Evolutionary conservation across 2,797 vertebrate genomes (phyloP).

Genomic region (Glossophaga mutica): DNA sequence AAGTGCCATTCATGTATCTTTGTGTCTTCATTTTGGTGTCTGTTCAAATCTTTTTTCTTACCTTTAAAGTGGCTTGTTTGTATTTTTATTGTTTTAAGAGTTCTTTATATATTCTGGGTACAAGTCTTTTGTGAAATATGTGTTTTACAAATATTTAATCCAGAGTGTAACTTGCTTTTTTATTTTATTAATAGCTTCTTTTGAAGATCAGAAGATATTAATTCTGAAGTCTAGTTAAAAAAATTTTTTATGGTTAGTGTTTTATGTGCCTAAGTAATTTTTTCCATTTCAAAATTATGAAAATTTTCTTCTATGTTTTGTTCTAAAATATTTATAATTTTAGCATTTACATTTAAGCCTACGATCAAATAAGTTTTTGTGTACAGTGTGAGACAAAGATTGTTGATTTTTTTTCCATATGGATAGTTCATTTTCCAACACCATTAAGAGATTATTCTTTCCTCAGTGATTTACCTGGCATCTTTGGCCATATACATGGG

Average conservation of each 20-base stretch:
- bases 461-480: background rate
- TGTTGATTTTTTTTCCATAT: background rate
- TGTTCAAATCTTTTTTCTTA: slow-evolving; percentile 4
- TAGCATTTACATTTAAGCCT: slow-evolving; percentile 14
- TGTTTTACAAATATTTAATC: slow-evolving; percentile 32
- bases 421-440: background rate
- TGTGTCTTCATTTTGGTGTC: background rate
- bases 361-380: background rate
- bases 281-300: background rate
- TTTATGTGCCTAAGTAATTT: background rate
- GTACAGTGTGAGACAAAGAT: background rate
- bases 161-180: slow-evolving; percentile 17
- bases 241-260: background rate
- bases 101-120: background rate
- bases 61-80: background rate
- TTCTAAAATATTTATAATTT: slow-evolving; percentile 6
- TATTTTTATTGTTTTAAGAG: background rate
- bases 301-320: background rate
- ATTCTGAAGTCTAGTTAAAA: slow-evolving; percentile 11
- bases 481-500: background rate
- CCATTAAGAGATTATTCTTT: background rate
- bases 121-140: background rate
- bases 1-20: background rate
- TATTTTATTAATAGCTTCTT: background rate
- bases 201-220: background rate